phyloP scores from a whole-genome alignment of 1,140 invertebrate species.

The Cydia amplana region DNA sequence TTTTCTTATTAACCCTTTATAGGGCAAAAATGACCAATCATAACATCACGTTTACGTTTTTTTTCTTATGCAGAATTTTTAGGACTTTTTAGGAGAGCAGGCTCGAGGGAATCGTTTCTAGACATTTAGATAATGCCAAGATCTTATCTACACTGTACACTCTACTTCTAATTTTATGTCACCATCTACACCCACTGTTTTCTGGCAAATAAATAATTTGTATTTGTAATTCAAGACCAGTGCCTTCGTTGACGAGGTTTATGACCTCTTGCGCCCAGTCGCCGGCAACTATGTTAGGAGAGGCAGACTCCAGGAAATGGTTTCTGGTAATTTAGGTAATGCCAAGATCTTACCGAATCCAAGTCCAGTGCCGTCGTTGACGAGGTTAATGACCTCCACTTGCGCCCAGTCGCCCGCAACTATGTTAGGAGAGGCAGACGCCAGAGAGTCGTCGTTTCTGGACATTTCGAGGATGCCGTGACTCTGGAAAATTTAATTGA shows the following conservation, averaged over 20 bases:
- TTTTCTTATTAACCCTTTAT: background rate
- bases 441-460: slow-evolving; percentile 86
- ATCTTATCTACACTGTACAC: no score
- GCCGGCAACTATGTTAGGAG: slow-evolving; percentile 80
- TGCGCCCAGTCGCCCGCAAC: slow-evolving; percentile 97
- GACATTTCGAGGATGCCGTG: slow-evolving; percentile 67
- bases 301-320: no score
- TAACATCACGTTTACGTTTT: no score
- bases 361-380: slow-evolving; percentile 96
- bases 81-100: no score
- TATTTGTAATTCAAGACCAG: slow-evolving; percentile 96
- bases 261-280: slow-evolving; percentile 98
- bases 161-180: no score
- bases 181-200: no score
- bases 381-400: slow-evolving; percentile 96
- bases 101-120: no score
- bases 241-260: slow-evolving; percentile 96
- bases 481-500: slow-evolving; percentile 46
- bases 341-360: slow-evolving; percentile 87
- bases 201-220: no score
- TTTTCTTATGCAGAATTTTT: no score
- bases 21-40: no score
- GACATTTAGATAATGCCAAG: no score
- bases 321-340: no score
- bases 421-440: slow-evolving; percentile 83